A percentile compares a stretch with the other conserved stretches of the same genome.
Evolutionary conservation across 2,888 invertebrate species (phyloP).

Genomic region (Pristionchus arcanus): DNA sequence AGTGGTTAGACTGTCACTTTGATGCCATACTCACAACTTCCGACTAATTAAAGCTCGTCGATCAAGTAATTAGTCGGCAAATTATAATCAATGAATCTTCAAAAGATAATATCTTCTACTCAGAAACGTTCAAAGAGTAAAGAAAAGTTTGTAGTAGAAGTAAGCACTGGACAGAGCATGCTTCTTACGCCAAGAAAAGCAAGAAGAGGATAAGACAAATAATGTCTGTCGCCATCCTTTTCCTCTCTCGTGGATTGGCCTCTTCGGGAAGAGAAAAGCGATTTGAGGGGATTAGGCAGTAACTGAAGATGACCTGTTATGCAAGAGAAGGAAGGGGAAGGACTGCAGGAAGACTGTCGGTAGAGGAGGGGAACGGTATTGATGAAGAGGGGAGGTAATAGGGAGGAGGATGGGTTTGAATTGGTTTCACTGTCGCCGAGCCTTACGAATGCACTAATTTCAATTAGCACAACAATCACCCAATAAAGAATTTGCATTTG

Average conservation of each 20-base stretch:
- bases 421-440: too few species aligned
- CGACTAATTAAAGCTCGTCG: background rate
- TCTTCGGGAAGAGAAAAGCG: constrained; percentile 1
- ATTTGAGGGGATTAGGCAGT: constrained; percentile 44
- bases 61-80: background rate
- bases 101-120: too few species aligned
- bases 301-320: constrained; percentile 48
- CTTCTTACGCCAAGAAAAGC: background rate
- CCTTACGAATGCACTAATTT: too few species aligned
- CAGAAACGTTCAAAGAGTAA: background rate
- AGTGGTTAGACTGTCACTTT: constrained; percentile 17
- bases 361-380: background rate
- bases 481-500: too few species aligned
- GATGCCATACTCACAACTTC: background rate
- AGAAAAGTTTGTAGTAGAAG: background rate
- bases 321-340: background rate
- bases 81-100: too few species aligned
- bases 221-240: constrained; percentile 22
- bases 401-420: background rate
- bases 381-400: background rate
- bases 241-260: constrained; percentile 10
- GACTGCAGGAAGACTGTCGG: background rate
- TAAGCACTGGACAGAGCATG: background rate
- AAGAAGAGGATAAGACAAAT: background rate
- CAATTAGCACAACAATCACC: too few species aligned